phyloP scores from a whole-genome alignment of 2,113 vertebrate genomes.

The Pongo abelii region DNA sequence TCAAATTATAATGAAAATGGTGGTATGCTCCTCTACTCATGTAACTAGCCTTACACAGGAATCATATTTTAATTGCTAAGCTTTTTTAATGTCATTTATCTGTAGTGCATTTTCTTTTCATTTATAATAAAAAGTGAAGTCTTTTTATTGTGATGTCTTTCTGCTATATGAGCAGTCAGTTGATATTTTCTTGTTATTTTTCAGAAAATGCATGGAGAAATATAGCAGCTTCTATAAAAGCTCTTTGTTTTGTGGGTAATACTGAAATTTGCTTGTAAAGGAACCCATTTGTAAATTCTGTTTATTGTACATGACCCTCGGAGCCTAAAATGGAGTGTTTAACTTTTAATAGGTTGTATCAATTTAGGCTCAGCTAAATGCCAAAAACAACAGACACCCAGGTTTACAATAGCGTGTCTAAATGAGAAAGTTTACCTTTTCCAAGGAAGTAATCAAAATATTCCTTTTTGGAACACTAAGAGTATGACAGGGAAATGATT shows the following conservation, averaged over 20 bases:
- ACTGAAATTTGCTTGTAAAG: conserved; percentile 66
- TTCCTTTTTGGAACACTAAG: conserved; percentile 82
- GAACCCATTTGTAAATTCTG: conserved; percentile 65
- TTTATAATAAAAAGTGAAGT: conserved; percentile 51
- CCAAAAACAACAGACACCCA: conserved; percentile 70
- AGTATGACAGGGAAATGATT: conserved; percentile 87
- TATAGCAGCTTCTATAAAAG: conserved; percentile 61
- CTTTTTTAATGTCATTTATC: conserved; percentile 65
- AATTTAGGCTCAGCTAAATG: conserved; percentile 62
- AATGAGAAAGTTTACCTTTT: conserved; percentile 84
- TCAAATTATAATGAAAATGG: conserved; percentile 69
- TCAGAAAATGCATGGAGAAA: conserved; percentile 59
- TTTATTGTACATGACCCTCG: conserved; percentile 63
- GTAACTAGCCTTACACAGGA: conserved; percentile 63
- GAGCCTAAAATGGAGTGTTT: conserved; percentile 76
- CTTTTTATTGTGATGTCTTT: conserved; percentile 58
- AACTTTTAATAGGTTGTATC: conserved; percentile 78
- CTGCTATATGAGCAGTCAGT: conserved; percentile 66
- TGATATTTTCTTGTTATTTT: conserved; percentile 73
- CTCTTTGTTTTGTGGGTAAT: conserved; percentile 69
- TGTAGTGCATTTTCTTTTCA: conserved; percentile 66
- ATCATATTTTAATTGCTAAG: conserved; percentile 70
- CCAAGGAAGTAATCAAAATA: conserved; percentile 83
- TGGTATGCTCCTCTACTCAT: conserved; percentile 57
- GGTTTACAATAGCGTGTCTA: conserved; percentile 71